Evolutionary conservation across 1,140 invertebrate species (phyloP).

Genomic region (Ips typographus): DNA sequence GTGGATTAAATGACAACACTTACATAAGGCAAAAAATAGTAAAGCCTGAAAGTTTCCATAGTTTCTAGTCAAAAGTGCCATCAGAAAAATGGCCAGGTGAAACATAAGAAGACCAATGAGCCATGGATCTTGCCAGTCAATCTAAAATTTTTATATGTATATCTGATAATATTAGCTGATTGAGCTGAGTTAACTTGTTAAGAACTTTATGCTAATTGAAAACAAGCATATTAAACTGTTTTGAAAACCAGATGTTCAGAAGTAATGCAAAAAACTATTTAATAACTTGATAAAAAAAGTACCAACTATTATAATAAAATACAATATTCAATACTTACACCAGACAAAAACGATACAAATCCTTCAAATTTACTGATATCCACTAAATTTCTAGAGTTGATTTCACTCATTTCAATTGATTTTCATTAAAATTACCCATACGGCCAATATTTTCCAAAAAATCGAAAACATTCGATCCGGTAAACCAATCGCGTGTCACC

Average conservation of each 20-base stretch:
- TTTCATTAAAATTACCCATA: no score
- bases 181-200: slow-evolving; percentile 19
- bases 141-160: slow-evolving; percentile 59
- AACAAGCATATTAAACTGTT: not conserved
- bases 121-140: slow-evolving; percentile 88
- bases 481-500: no score
- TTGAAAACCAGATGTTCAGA: not conserved
- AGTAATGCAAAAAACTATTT: slow-evolving; percentile 17
- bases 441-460: no score
- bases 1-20: slow-evolving; percentile 53
- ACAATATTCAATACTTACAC: slow-evolving; percentile 55
- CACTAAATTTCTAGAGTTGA: slow-evolving; percentile 22
- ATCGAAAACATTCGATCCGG: no score
- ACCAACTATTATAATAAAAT: slow-evolving; percentile 16
- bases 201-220: slow-evolving; percentile 6
- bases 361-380: slow-evolving; percentile 44
- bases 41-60: slow-evolving; percentile 84
- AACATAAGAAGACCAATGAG: slow-evolving; percentile 72
- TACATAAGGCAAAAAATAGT: slow-evolving; percentile 77
- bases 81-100: slow-evolving; percentile 75
- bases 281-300: slow-evolving; percentile 11
- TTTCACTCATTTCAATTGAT: no score
- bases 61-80: slow-evolving; percentile 77
- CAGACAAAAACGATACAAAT: slow-evolving; percentile 43
- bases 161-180: not conserved